Conservation (phyloP, 2,797 vertebrate genomes). For the Tapera naevia region DNA sequence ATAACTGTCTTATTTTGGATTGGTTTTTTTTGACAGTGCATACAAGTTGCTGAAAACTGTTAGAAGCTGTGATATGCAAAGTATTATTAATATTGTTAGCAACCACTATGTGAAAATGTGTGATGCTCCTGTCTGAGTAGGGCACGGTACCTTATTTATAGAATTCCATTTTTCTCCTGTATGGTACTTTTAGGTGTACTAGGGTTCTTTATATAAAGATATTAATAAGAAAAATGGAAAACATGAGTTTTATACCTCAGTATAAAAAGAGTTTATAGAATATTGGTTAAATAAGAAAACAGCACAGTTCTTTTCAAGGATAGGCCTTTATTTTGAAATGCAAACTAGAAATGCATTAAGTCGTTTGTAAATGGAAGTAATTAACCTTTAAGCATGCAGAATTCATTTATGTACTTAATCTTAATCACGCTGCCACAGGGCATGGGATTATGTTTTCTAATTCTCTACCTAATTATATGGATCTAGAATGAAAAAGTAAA, state of each 20-base stretch:
- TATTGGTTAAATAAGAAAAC: not conserved
- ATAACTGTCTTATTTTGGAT: not conserved
- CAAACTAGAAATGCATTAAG: not conserved
- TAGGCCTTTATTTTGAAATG: not conserved
- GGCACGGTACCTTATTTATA: not conserved
- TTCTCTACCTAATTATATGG: not conserved
- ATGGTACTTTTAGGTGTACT: not conserved
- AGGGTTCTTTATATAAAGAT: not conserved
- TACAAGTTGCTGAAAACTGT: not conserved
- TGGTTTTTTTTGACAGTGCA: not conserved
- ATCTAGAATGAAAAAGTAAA: not conserved
- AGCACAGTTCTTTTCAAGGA: not conserved
- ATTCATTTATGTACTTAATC: not conserved
- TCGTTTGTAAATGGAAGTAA: slow-evolving; percentile 1
- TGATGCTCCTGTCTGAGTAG: not conserved
- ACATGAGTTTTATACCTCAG: not conserved
- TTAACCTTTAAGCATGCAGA: not conserved
- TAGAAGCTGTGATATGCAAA: not conserved
- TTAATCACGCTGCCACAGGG: not conserved
- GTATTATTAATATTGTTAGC: not conserved
- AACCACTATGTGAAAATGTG: not conserved
- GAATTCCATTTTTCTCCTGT: not conserved
- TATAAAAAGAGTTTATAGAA: not conserved
- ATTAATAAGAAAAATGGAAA: not conserved
- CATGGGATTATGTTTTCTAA: not conserved